Conservation (phyloP, 1,140 invertebrate genomes). For the Drosophila azteca region DNA sequence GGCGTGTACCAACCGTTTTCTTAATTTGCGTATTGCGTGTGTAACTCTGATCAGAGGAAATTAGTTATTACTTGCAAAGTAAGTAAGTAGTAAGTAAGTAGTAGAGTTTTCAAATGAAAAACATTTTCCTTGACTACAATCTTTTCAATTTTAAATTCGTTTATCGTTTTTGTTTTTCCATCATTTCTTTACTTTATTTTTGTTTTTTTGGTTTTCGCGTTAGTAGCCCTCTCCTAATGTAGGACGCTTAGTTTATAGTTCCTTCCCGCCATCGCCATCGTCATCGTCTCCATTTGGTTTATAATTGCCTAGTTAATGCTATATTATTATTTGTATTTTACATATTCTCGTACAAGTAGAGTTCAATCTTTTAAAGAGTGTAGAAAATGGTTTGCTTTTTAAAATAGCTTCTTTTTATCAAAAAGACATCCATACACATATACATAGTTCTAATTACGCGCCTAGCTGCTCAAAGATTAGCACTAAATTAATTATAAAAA, state of each 20-base stretch:
- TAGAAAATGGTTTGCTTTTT: slow-evolving; percentile 81
- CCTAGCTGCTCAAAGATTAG: slow-evolving; percentile 72
- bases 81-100: slow-evolving; percentile 60
- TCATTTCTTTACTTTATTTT: not conserved
- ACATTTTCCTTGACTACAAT: slow-evolving; percentile 47
- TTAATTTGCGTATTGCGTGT: slow-evolving; percentile 61
- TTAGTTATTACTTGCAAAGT: slow-evolving; percentile 69
- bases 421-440: slow-evolving; percentile 79
- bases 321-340: slow-evolving; percentile 69
- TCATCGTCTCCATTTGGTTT: slow-evolving; percentile 47
- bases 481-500: slow-evolving; percentile 68
- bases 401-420: slow-evolving; percentile 82
- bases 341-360: slow-evolving; percentile 76
- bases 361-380: slow-evolving; percentile 82
- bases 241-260: slow-evolving; percentile 75
- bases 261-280: slow-evolving; percentile 28
- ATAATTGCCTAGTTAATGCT: slow-evolving; percentile 78
- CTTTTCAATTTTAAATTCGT: slow-evolving; percentile 75
- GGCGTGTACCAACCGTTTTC: slow-evolving; percentile 66
- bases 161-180: slow-evolving; percentile 62
- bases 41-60: slow-evolving; percentile 73
- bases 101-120: slow-evolving; percentile 64
- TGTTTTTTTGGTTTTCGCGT: slow-evolving; percentile 18
- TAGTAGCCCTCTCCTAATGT: slow-evolving; percentile 76
- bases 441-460: slow-evolving; percentile 77